These are phyloP conservation scores for Xiphorhynchus erythropygius DNA, from an alignment of 2,797 vertebrate species.

Conservation along the genomic window DNA sequence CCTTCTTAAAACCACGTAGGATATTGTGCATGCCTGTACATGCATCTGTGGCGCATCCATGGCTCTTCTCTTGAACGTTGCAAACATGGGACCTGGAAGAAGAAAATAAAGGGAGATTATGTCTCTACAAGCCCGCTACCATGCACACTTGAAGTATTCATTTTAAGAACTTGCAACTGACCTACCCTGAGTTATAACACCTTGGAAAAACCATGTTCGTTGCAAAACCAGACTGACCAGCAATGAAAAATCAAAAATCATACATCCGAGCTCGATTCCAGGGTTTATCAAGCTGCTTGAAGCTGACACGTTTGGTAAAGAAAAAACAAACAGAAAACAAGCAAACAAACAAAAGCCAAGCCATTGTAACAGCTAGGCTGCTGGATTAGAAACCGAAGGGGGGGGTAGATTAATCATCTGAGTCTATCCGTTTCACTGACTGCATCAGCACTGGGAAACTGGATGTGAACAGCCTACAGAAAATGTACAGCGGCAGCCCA, in stretches of 20 bases:
- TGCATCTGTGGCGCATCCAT: neutral
- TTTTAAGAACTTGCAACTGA: neutral
- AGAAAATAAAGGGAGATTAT: neutral
- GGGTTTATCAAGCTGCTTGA: neutral
- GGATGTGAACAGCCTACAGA: fast-evolving
- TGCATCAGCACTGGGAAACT: fast-evolving
- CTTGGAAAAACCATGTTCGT: neutral
- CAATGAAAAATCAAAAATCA: neutral
- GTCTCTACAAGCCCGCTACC: neutral
- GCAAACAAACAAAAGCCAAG: too few relatives aligned
- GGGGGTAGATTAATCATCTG: fast-evolving
- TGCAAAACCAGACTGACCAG: neutral
- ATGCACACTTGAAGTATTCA: neutral
- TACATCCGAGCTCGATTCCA: fast-evolving
- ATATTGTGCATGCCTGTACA: neutral
- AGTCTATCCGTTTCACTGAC: fast-evolving
- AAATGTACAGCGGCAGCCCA: neutral
- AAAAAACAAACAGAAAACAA: neutral
- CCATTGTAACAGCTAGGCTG: too few relatives aligned
- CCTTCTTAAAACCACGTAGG: neutral
- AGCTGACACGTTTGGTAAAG: neutral
- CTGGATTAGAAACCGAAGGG: fast-evolving
- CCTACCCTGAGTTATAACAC: neutral
- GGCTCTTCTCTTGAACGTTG: neutral
- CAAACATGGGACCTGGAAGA: neutral